Evolutionary conservation across 1,140 invertebrate genomes (phyloP).

Genomic region (Brachionus calyciflorus): DNA sequence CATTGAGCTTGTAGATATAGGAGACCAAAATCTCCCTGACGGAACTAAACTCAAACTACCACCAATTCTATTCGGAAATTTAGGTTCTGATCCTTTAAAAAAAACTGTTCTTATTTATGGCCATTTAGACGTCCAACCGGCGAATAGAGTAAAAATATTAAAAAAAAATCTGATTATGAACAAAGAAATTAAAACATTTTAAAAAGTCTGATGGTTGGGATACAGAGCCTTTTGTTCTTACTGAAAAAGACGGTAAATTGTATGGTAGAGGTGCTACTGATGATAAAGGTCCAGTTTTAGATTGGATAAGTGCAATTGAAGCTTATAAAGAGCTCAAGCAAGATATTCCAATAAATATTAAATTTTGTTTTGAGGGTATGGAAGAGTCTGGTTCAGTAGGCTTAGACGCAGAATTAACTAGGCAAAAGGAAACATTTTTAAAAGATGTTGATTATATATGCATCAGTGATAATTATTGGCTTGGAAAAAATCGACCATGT

Average conservation of each 20-base stretch:
- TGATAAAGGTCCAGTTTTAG: constrained; percentile 80
- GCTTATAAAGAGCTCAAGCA: constrained; percentile 69
- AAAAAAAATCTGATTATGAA: background rate
- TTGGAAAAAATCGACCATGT: constrained; percentile 91
- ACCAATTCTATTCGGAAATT: constrained; percentile 76
- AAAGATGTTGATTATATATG: constrained; percentile 83
- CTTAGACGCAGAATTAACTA: constrained; percentile 77
- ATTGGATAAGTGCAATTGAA: constrained; percentile 89
- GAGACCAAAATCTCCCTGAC: constrained; percentile 70
- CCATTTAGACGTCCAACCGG: constrained; percentile 96
- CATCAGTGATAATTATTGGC: constrained; percentile 98
- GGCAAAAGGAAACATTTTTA: constrained; percentile 35
- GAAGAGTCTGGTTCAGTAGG: constrained; percentile 95
- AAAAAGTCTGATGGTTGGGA: constrained; percentile 91
- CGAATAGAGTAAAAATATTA: constrained; percentile 63
- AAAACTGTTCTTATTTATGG: constrained; percentile 93
- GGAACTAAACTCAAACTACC: constrained; percentile 75
- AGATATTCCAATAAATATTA: constrained; percentile 80
- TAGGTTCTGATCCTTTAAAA: constrained; percentile 80
- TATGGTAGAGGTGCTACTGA: constrained; percentile 88
- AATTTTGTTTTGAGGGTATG: constrained; percentile 95
- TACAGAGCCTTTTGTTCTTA: constrained; percentile 85
- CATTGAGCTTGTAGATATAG: constrained; percentile 76
- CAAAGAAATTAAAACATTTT: constrained; percentile 16
- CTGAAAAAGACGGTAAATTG: constrained; percentile 82